These are phyloP conservation scores for Passer montanus DNA, from an alignment of 2,113 vertebrate genomes.

Conservation along the genomic window DNA sequence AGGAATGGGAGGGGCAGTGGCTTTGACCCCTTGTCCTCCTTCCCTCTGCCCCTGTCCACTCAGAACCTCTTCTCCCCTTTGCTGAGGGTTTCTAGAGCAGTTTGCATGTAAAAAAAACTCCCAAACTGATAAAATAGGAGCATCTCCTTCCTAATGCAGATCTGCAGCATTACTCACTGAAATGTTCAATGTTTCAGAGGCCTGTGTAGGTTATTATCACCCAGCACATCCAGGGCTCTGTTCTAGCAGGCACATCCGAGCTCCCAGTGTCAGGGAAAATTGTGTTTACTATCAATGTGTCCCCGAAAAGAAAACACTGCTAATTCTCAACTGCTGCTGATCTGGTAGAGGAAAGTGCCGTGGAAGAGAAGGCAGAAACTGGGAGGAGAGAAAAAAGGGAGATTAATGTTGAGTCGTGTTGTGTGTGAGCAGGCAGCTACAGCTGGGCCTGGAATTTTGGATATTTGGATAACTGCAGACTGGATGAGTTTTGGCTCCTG, in stretches of 20 bases:
- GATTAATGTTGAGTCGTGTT: background rate
- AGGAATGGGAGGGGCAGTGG: background rate
- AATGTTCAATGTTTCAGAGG: background rate
- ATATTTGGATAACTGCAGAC: background rate
- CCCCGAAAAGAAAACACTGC: background rate
- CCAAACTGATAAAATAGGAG: background rate
- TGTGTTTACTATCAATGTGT: background rate
- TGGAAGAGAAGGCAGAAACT: background rate
- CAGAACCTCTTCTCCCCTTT: background rate
- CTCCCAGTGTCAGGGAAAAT: background rate
- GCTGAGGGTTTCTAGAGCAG: background rate
- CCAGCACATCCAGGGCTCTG: background rate
- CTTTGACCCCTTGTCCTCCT: background rate
- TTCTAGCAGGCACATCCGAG: background rate
- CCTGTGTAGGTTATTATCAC: background rate
- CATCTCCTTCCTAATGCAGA: background rate
- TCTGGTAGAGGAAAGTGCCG: background rate
- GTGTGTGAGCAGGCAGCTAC: background rate
- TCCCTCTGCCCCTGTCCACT: background rate
- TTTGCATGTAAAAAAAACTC: background rate
- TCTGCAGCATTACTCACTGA: background rate
- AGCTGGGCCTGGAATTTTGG: background rate
- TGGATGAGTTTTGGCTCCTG: background rate
- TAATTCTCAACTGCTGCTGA: background rate
- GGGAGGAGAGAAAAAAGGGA: background rate